Conservation (phyloP, 2,888 invertebrate genomes). For the Tetheella fluctuosa region DNA sequence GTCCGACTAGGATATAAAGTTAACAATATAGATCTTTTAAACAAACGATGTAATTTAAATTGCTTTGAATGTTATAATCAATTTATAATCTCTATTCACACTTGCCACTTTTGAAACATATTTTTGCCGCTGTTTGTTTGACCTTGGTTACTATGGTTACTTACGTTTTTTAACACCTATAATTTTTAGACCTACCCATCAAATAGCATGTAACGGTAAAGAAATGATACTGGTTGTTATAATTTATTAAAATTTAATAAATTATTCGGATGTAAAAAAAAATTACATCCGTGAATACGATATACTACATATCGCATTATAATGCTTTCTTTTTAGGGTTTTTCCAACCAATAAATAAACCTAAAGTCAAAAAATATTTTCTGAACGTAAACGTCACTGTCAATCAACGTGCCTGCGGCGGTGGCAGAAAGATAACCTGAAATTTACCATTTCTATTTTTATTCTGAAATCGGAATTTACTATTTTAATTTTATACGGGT, state of each 20-base stretch:
- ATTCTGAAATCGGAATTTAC: neutral
- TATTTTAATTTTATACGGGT: neutral
- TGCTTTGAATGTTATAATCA: constrained; percentile 29
- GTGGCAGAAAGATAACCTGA: constrained; percentile 30
- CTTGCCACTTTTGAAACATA: constrained; percentile 78
- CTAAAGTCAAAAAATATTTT: neutral
- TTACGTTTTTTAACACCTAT: constrained; percentile 15
- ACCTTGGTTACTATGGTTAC: constrained; percentile 75
- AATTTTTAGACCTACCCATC: too few relatives aligned
- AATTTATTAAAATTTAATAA: too few relatives aligned
- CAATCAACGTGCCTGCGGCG: constrained; percentile 23
- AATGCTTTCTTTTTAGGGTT: too few relatives aligned
- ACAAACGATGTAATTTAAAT: constrained; percentile 14
- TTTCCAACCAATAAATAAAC: neutral
- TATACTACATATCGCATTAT: too few relatives aligned
- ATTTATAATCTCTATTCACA: constrained; percentile 53
- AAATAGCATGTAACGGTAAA: neutral
- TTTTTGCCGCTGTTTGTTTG: constrained; percentile 81
- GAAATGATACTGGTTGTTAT: neutral
- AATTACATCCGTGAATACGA: too few relatives aligned
- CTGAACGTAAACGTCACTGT: neutral
- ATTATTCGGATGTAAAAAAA: too few relatives aligned
- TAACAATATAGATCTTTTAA: neutral
- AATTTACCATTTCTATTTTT: constrained; percentile 21
- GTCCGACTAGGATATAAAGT: neutral